phyloP scores from a whole-genome alignment of 2,797 vertebrate species.

The Dromococcyx pavoninus region DNA sequence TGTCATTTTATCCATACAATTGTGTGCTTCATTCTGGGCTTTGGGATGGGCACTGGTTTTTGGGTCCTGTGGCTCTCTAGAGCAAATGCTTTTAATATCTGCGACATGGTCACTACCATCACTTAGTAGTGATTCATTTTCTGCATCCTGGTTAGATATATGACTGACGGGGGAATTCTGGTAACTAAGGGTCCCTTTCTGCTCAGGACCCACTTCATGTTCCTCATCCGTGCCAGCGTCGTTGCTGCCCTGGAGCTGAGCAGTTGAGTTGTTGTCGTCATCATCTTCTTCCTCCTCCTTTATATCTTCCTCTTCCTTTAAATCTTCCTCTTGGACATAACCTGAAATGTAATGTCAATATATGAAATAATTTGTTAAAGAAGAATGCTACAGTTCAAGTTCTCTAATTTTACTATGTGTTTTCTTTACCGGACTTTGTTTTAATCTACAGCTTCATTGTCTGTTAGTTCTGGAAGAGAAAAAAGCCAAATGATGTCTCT shows the following conservation, averaged over 20 bases:
- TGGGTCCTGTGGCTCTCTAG: conserved; percentile 84
- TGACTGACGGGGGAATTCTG: conserved; percentile 96
- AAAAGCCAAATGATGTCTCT: conserved; percentile 12
- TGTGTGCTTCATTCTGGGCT: conserved; percentile 85
- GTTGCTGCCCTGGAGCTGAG: conserved; percentile 87
- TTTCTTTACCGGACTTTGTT: not conserved
- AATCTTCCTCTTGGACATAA: conserved; percentile 92
- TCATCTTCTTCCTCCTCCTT: conserved; percentile 91
- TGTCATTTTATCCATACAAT: conserved; percentile 97
- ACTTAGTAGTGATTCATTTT: conserved; percentile 92
- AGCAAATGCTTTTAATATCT: conserved; percentile 88
- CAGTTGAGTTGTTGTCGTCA: conserved; percentile 84
- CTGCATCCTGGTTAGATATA: conserved; percentile 91
- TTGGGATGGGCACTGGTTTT: conserved; percentile 76
- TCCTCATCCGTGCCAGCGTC: conserved; percentile 88
- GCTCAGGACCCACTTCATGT: conserved; percentile 88
- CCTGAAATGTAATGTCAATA: conserved; percentile 79
- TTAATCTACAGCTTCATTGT: not conserved
- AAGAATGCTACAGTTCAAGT: not conserved
- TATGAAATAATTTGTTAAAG: conserved; percentile 22
- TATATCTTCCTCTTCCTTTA: conserved; percentile 82
- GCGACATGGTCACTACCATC: conserved; percentile 92
- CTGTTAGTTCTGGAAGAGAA: not conserved
- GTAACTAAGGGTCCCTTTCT: conserved; percentile 92
- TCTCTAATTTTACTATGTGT: not conserved